A percentile compares a stretch with the other conserved stretches of the same genome.
phyloP scores from a whole-genome alignment of 2,888 invertebrate species.

The Ophraella communa region DNA sequence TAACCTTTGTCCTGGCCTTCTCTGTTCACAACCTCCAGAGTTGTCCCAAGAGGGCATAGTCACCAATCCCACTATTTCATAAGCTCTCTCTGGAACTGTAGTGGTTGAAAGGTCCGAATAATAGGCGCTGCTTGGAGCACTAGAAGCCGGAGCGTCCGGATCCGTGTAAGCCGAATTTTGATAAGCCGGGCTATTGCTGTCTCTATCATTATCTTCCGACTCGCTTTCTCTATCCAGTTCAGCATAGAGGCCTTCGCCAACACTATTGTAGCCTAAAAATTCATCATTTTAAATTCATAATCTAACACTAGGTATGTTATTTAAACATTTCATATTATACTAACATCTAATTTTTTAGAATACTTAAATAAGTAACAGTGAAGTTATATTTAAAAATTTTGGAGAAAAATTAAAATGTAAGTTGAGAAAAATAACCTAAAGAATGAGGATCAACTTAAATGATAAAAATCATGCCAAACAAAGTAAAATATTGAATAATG shows the following conservation, averaged over 20 bases:
- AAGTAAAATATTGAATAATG: no score
- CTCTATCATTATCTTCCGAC: constrained; percentile 37
- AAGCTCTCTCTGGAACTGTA: constrained; percentile 64
- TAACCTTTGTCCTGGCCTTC: constrained; percentile 56
- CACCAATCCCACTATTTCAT: constrained; percentile 67
- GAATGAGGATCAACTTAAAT: no score
- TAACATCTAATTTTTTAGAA: no score
- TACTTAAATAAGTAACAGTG: no score
- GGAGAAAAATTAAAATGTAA: no score
- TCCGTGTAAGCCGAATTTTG: constrained; percentile 74
- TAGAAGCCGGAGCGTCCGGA: constrained; percentile 66
- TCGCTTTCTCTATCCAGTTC: constrained; percentile 69
- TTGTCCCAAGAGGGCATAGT: constrained; percentile 60
- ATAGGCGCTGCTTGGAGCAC: constrained; percentile 77
- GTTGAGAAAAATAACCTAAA: no score
- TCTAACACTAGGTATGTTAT: no score
- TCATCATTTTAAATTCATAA: no score
- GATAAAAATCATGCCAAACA: no score
- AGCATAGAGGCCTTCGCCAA: constrained; percentile 72
- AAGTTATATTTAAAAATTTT: no score
- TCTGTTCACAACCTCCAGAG: constrained; percentile 52
- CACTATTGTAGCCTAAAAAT: constrained; percentile 60
- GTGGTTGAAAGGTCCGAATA: constrained; percentile 73
- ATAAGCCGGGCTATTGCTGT: constrained; percentile 66
- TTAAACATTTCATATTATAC: no score